A percentile compares a stretch with the other conserved stretches of the same genome.
Conservation (phyloP, 2,888 invertebrate genomes). For the Oscheius sp. region DNA sequence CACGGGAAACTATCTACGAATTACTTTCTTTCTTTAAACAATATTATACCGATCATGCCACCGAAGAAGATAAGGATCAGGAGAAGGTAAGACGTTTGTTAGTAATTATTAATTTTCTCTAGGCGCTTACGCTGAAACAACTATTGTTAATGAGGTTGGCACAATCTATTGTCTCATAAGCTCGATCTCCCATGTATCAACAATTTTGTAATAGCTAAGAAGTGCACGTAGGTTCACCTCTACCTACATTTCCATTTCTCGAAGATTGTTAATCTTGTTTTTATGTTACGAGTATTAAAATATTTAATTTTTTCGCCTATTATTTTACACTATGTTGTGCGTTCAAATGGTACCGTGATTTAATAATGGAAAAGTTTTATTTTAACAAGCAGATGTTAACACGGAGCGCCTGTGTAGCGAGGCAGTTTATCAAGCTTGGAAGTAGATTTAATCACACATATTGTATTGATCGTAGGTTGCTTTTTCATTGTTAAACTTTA, state of each 20-base stretch:
- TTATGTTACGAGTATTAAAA: conserved; percentile 8
- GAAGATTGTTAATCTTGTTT: neutral
- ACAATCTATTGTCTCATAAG: conserved; percentile 36
- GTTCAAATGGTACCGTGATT: neutral
- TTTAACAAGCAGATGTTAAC: conserved; percentile 6
- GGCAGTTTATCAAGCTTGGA: neutral
- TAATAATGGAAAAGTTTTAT: neutral
- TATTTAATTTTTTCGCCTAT: neutral
- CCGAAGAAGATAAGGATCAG: conserved; percentile 13
- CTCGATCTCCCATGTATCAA: neutral
- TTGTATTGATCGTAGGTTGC: conserved; percentile 28
- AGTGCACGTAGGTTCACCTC: neutral
- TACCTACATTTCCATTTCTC: neutral
- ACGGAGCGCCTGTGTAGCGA: neutral
- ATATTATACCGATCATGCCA: conserved; percentile 11
- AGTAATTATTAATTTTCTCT: neutral
- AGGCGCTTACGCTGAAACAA: conserved; percentile 46
- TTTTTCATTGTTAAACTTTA: neutral
- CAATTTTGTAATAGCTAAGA: neutral
- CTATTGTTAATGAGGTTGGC: conserved; percentile 46
- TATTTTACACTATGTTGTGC: neutral
- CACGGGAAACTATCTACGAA: conserved; percentile 15
- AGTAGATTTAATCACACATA: conserved; percentile 21
- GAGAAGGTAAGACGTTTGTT: neutral
- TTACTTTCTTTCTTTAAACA: conserved; percentile 33